Conservation (phyloP, 2,113 vertebrate genomes). For the Myotis davidii region DNA sequence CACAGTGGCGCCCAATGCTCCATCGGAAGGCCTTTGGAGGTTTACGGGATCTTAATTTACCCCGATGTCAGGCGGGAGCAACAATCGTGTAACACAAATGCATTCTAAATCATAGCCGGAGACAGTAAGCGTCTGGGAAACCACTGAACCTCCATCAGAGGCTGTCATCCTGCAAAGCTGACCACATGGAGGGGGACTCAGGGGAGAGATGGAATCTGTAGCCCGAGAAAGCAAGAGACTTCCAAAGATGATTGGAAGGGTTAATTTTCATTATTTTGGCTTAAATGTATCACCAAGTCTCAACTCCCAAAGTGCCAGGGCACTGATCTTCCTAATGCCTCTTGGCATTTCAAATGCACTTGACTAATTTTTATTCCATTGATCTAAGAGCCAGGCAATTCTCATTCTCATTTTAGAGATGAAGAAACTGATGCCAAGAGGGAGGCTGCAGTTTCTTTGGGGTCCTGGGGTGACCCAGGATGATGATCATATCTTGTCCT, state of each 20-base stretch:
- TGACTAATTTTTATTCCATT: neutral
- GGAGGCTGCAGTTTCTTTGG: neutral
- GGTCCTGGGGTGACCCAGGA: neutral
- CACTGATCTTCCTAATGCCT: constrained; percentile 1
- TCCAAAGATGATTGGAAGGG: constrained; percentile 29
- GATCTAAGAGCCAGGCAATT: neutral
- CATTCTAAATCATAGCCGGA: neutral
- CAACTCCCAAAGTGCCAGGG: neutral
- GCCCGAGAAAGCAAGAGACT: constrained; percentile 79
- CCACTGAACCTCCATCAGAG: neutral
- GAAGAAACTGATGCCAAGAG: neutral
- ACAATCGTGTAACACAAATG: neutral
- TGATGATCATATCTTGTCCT: neutral
- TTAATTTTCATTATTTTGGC: constrained; percentile 34
- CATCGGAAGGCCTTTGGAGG: constrained; percentile 64
- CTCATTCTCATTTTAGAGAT: constrained; percentile 33
- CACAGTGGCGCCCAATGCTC: constrained; percentile 4
- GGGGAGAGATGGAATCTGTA: neutral
- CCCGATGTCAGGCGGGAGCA: constrained; percentile 32
- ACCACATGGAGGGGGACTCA: constrained; percentile 58
- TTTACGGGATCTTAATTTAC: constrained; percentile 28
- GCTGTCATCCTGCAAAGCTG: constrained; percentile 59
- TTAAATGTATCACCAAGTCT: constrained; percentile 12
- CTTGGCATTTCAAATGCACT: constrained; percentile 44
- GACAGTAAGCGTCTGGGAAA: neutral